phyloP scores from a whole-genome alignment of 2,113 vertebrate genomes.

The Brachyistius frenatus region DNA sequence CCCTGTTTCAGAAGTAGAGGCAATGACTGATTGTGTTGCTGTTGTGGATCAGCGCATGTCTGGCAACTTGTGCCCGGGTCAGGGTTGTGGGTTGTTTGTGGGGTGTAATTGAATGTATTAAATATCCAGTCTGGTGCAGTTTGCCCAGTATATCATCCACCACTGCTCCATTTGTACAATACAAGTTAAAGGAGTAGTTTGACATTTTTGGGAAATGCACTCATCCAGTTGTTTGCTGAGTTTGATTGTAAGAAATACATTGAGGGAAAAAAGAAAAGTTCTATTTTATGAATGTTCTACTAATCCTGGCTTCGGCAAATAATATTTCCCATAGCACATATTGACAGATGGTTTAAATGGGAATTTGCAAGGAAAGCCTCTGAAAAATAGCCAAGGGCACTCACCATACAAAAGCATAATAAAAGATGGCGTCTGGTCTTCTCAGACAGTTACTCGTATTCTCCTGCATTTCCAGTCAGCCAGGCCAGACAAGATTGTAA shows the following conservation, averaged over 20 bases:
- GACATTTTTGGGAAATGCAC: background rate
- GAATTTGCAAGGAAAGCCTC: slow-evolving; percentile 13
- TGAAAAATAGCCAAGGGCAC: slow-evolving; percentile 38
- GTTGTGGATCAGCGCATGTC: slow-evolving; percentile 44
- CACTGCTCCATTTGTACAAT: background rate
- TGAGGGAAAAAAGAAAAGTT: background rate
- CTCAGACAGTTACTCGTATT: slow-evolving; percentile 42
- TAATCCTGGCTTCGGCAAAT: background rate
- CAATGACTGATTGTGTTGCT: slow-evolving; percentile 45
- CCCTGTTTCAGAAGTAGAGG: slow-evolving; percentile 24
- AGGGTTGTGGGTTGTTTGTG: slow-evolving; percentile 27
- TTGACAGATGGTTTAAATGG: slow-evolving; percentile 15
- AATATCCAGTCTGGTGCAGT: background rate
- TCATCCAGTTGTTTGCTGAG: background rate
- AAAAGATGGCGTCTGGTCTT: slow-evolving; percentile 52
- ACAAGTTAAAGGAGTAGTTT: background rate
- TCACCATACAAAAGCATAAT: slow-evolving; percentile 18
- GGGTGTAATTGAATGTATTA: slow-evolving; percentile 19
- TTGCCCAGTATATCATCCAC: background rate
- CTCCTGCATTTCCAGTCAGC: slow-evolving; percentile 55
- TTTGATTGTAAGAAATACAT: background rate
- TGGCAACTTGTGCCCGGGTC: slow-evolving; percentile 30
- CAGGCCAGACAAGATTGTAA: slow-evolving; percentile 62
- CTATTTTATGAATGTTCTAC: background rate
- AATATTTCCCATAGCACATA: slow-evolving; percentile 1